Base-by-base conservation (phyloP, 2,888 invertebrate species). In the Drosophila histrio region DNA sequence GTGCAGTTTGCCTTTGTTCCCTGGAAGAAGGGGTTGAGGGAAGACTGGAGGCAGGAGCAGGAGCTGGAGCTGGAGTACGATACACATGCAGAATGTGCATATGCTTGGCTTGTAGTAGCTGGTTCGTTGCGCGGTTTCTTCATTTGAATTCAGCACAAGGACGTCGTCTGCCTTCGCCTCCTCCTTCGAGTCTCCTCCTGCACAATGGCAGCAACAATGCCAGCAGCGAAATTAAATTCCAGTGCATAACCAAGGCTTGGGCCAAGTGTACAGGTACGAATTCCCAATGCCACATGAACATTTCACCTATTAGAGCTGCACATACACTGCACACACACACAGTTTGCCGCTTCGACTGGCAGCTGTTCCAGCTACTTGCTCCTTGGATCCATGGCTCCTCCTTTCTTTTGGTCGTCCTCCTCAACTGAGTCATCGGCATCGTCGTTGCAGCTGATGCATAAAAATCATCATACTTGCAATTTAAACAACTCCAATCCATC, bases 201-300 rank as follows among this genome's bases (percentile, higher is more conserved):
- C 57, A 71, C 82, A 79, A 76, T 73, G 69, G 79, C 69, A 71
- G 64, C 57, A 83, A 86, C 87, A 78, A 76, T 84, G 72, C 79
- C 84, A 69, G 76, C 72, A 85, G 82, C 82, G 68, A 88, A 89
- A 88, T 89, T 89, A 85, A 88, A 88, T 89, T 88, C 87, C 72
- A 77, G 78, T 87, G 77, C 88, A 84, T 86, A 85, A 79, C 83
- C 86, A 68, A 76, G 63, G 53, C 71, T 64, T 58, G 62, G 71
- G 64, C 66, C 68, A 56, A 38, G 39, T 54, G 59, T 34, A 38
- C 62, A 67, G 72, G 77, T 68, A 62, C 62, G 50, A 56, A 74
- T 76, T 79, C 71, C 77, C 69, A 72, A 68, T 79, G 75, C 66
- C 80, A 79, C 65, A 73, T 69, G 80, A 46, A 65, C 68, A 78